Evolutionary conservation across 2,797 vertebrate species (phyloP), one percentile per base, ranked within the genome.

Genomic region (Acanthopagrus latus): DNA sequence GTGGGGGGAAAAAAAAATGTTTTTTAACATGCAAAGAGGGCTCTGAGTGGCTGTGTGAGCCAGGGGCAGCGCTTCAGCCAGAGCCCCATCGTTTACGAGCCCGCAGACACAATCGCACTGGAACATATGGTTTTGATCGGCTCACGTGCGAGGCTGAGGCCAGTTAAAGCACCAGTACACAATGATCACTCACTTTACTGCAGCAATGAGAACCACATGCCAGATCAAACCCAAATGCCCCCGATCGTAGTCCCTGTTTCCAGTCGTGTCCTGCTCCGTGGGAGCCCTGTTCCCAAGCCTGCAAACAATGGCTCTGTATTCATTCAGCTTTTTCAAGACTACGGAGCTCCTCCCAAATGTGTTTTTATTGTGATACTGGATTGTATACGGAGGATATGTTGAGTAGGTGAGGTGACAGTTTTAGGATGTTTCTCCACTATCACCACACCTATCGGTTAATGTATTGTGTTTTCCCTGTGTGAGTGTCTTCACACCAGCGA

Each of bases 51-150:
- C 84, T 85, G 64, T 74, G 78, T 64, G 86, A 88, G 83, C 84
- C 86, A 67, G 78, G 70, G 62, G 71, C 79, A 73, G 86, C 77
- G 86, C 81, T 82, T 58, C 81, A 87, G 86, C 84, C 85, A 80
- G 65, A 70, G 73, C 85, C 89, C 33, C 80, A 46, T 86, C 78
- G 89, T 38, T 90, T 91, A 90, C 65, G 67, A 86, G 80, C 81
- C 85, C 87, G 83, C 81, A 86, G 88, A 92, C 89, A 89, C 86
- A 88, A 82, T 91, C 73, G 5, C 83, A 78, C 81, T 80, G 87
- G 80, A 92, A 88, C 94, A 95, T 94, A 88, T 94, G 94, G 89
- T 94, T 93, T 90, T 84, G 81, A 94, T 94, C 82, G 51, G 76
- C 92, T 92, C 92, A 90, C 87, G 89, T 94, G 91, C 81, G 68